A percentile compares a stretch with the other conserved stretches of the same genome.
These are phyloP conservation scores for Eolophus roseicapilla DNA, from an alignment of 2,113 vertebrate genomes.

Conservation along the genomic window DNA sequence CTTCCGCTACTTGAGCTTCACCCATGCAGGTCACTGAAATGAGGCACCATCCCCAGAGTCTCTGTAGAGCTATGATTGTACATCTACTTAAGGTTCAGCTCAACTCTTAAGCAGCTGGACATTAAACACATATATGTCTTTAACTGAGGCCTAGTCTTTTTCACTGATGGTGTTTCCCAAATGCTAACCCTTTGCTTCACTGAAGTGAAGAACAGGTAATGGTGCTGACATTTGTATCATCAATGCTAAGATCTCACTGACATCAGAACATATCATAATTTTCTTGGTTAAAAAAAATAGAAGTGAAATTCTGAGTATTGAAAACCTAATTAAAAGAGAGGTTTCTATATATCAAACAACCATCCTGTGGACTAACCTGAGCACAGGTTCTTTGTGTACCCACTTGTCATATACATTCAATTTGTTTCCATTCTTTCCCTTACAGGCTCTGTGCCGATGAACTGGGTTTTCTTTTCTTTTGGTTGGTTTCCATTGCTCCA, in stretches of 20 bases:
- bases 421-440: background rate
- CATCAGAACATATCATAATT: background rate
- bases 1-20: background rate
- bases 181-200: background rate
- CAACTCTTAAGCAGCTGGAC: background rate
- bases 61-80: background rate
- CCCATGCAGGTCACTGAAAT: background rate
- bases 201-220: background rate
- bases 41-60: background rate
- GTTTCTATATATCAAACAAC: background rate
- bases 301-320: background rate
- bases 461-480: background rate
- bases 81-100: background rate
- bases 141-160: background rate
- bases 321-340: background rate
- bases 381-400: background rate
- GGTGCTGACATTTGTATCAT: background rate
- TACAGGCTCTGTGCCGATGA: background rate
- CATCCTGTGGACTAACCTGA: background rate
- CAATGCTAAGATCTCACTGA: background rate
- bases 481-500: background rate
- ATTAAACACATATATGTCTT: background rate
- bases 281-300: background rate
- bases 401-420: rapidly evolving
- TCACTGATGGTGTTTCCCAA: background rate